Evolutionary conservation across 1,140 invertebrate species (phyloP).

Genomic region (Papilio dardanus): DNA sequence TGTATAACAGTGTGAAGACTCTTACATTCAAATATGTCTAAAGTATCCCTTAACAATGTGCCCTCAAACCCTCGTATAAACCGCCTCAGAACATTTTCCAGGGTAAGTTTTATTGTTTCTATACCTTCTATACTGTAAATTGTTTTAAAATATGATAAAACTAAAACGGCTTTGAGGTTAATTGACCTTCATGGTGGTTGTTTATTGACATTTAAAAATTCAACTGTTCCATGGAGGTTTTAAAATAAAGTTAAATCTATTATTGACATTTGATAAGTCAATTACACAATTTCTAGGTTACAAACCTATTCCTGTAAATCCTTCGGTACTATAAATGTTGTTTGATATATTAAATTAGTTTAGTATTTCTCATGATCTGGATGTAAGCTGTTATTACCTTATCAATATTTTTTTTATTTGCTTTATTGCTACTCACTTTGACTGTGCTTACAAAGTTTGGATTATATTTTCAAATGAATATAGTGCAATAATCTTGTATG

Average conservation of each 20-base stretch:
- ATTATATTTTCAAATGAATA: too few relatives aligned
- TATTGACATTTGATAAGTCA: not conserved
- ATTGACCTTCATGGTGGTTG: slow-evolving; percentile 43
- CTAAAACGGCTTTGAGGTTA: slow-evolving; percentile 38
- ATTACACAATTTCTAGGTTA: not conserved
- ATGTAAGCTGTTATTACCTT: too few relatives aligned
- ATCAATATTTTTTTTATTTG: too few relatives aligned
- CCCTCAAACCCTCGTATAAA: slow-evolving; percentile 76
- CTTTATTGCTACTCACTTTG: too few relatives aligned
- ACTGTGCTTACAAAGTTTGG: not conserved
- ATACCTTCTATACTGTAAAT: not conserved
- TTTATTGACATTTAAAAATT: slow-evolving; percentile 30
- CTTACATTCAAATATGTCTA: slow-evolving; percentile 68
- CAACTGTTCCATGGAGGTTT: not conserved
- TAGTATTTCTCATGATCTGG: not conserved
- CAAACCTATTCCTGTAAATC: not conserved
- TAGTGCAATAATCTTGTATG: too few relatives aligned
- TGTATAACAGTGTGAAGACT: slow-evolving; percentile 32
- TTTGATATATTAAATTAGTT: not conserved
- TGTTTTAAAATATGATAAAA: slow-evolving; percentile 22
- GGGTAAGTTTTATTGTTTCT: slow-evolving; percentile 63
- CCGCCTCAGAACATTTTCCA: slow-evolving; percentile 74
- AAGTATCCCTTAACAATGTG: slow-evolving; percentile 75
- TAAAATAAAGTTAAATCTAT: not conserved
- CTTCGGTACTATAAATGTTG: too few relatives aligned